Evolutionary conservation across 2,888 invertebrate species (phyloP).

Genomic region (Halocaridina rubra): DNA sequence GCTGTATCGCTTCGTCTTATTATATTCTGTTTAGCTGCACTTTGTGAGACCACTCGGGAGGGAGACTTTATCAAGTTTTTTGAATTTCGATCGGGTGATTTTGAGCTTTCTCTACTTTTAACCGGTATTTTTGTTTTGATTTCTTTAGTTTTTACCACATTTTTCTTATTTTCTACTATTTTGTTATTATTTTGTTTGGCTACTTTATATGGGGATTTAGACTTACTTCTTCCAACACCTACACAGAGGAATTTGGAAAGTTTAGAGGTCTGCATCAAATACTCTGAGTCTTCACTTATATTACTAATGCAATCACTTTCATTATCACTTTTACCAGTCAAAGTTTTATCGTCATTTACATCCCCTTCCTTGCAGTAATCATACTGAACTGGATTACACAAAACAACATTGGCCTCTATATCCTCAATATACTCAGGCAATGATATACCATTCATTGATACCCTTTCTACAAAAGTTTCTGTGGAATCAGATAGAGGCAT

Average conservation of each 20-base stretch:
- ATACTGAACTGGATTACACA: conserved; percentile 58
- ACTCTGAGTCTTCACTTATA: conserved; percentile 63
- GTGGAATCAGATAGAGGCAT: conserved; percentile 46
- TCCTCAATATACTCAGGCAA: conserved; percentile 62
- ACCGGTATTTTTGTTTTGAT: conserved; percentile 35
- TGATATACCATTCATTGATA: conserved; percentile 58
- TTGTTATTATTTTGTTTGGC: conserved; percentile 60
- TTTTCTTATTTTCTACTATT: conserved; percentile 56
- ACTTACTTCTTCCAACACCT: conserved; percentile 59
- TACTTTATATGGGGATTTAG: conserved; percentile 58
- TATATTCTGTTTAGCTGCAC: conserved; percentile 46
- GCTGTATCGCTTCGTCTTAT: conserved; percentile 32
- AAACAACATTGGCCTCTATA: conserved; percentile 54
- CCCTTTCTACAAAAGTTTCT: conserved; percentile 41
- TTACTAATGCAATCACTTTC: conserved; percentile 66
- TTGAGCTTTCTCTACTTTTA: conserved; percentile 56
- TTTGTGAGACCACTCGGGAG: conserved; percentile 62
- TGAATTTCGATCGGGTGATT: conserved; percentile 61
- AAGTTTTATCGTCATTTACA: conserved; percentile 65
- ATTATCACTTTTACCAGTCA: conserved; percentile 69
- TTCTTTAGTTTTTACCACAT: conserved; percentile 58
- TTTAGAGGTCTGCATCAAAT: conserved; percentile 61
- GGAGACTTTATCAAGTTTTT: conserved; percentile 64
- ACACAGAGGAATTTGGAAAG: conserved; percentile 63
- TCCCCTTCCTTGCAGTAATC: conserved; percentile 52